A percentile compares a stretch with the other conserved stretches of the same genome.
Conservation (phyloP, 2,888 invertebrate genomes). For the Barypeithes pellucidus region DNA sequence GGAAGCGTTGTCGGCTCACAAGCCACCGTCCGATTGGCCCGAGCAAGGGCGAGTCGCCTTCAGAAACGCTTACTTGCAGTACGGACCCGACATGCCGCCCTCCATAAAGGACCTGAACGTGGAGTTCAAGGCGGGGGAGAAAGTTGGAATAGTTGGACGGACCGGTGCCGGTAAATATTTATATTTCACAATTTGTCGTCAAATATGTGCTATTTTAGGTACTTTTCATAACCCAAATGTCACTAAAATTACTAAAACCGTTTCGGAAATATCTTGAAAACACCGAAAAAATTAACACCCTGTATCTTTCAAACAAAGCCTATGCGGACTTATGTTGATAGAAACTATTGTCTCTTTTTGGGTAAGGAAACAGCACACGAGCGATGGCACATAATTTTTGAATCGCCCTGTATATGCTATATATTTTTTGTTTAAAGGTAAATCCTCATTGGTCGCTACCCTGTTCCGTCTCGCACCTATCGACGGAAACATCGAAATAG, state of each 20-base stretch:
- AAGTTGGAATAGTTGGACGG: slow-evolving; percentile 70
- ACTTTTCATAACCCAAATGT: no score
- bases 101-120: slow-evolving; percentile 81
- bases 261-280: no score
- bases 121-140: slow-evolving; percentile 77
- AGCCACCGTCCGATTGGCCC: slow-evolving; percentile 78
- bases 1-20: slow-evolving; percentile 73
- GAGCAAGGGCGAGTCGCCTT: slow-evolving; percentile 76
- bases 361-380: no score
- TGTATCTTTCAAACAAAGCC: no score
- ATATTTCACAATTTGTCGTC: no score
- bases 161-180: slow-evolving; percentile 51
- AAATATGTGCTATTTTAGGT: no score
- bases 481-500: slow-evolving; percentile 83
- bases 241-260: no score
- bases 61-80: slow-evolving; percentile 77
- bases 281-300: no score
- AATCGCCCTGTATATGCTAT: neutral
- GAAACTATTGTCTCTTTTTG: no score
- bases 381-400: neutral
- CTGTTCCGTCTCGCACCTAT: slow-evolving; percentile 87
- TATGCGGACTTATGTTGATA: no score
- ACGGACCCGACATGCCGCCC: slow-evolving; percentile 76
- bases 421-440: slow-evolving; percentile 72
- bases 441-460: slow-evolving; percentile 86